Percentiles rank a stretch among this genome's conserved stretches.
Conservation (phyloP, 2,113 vertebrate species). For the Scalopus aquaticus region DNA sequence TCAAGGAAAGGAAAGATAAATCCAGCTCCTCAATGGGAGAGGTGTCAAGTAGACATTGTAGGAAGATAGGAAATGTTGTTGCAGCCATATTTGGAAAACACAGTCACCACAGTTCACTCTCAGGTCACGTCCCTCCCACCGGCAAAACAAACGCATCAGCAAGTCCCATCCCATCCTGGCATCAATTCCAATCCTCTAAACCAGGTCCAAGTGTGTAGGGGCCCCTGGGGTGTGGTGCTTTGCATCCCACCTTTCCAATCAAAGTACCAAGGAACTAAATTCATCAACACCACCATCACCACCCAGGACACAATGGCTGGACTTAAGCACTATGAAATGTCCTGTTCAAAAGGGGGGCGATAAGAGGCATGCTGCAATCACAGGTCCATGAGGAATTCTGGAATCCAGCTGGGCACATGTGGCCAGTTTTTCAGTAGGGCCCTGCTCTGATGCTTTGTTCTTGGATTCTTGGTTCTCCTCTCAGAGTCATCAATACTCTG, state of each 20-base stretch:
- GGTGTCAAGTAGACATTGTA: background rate
- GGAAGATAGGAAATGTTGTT: background rate
- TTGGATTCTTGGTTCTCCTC: background rate
- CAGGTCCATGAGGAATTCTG: background rate
- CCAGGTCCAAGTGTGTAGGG: background rate
- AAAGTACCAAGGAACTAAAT: background rate
- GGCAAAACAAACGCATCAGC: background rate
- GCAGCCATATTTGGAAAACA: background rate
- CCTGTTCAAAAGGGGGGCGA: background rate
- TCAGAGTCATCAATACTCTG: background rate
- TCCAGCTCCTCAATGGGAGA: background rate
- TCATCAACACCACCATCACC: background rate
- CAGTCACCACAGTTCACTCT: background rate
- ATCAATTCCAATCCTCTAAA: background rate
- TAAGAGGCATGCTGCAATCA: background rate
- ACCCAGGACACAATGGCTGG: background rate
- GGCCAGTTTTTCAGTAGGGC: background rate
- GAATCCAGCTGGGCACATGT: background rate
- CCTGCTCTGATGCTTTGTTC: background rate
- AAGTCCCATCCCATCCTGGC: background rate
- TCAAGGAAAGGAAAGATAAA: background rate
- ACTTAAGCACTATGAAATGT: fast-evolving
- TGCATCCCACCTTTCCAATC: background rate
- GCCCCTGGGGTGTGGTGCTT: background rate
- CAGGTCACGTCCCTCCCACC: background rate